A percentile compares a stretch with the other conserved stretches of the same genome.
phyloP scores from a whole-genome alignment of 2,797 vertebrate species.

The Melopsittacus undulatus region DNA sequence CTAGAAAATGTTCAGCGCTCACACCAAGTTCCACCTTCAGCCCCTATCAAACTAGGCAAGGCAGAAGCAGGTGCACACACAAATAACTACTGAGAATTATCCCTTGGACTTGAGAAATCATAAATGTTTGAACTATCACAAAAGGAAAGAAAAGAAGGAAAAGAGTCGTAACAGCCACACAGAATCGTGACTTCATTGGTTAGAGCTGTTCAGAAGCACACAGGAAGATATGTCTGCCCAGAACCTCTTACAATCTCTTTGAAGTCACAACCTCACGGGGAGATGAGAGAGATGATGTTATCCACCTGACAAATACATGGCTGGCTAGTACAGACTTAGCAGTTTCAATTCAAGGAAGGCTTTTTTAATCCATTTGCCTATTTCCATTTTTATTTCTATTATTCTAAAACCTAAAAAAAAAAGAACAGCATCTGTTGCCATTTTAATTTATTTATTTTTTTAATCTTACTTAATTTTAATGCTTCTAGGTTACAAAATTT shows the following conservation, averaged over 20 bases:
- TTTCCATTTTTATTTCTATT: slow-evolving; percentile 57
- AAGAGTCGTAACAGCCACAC: background rate
- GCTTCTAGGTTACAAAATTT: slow-evolving; percentile 66
- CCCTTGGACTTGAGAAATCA: background rate
- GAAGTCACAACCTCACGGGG: background rate
- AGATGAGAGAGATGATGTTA: slow-evolving; percentile 16
- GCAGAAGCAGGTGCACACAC: background rate
- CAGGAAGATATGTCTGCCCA: background rate
- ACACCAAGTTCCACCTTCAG: background rate
- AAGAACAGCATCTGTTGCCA: slow-evolving; percentile 47
- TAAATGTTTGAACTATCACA: background rate
- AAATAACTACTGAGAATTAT: background rate
- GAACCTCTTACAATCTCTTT: slow-evolving; percentile 27
- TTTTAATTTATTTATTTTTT: slow-evolving; percentile 5
- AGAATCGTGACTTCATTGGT: background rate
- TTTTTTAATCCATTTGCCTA: background rate
- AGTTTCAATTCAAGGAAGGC: background rate
- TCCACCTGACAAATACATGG: slow-evolving; percentile 24
- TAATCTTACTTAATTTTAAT: slow-evolving; percentile 52
- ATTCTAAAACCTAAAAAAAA: slow-evolving; percentile 56
- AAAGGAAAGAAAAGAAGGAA: background rate
- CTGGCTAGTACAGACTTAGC: slow-evolving; percentile 26
- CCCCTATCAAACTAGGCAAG: background rate
- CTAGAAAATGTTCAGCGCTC: background rate
- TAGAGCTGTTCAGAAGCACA: background rate